Percentiles rank a stretch among this genome's conserved stretches.
These are phyloP conservation scores for Elgaria multicarinata DNA, from an alignment of 2,113 vertebrate genomes.

Conservation along the genomic window DNA sequence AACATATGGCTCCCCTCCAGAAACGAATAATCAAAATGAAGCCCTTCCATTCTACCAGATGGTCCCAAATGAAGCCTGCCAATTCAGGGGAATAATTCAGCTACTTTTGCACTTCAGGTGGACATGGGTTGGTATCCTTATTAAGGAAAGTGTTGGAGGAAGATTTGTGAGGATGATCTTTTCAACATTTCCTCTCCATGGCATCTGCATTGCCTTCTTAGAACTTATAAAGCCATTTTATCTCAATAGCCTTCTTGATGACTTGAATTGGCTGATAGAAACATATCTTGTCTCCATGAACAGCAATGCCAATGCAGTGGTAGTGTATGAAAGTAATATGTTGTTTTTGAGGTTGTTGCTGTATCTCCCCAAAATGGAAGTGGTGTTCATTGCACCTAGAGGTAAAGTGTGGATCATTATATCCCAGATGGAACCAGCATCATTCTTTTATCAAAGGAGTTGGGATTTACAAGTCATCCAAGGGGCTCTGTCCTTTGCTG, in stretches of 20 bases:
- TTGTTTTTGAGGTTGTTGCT: no score
- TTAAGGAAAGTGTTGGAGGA: neutral
- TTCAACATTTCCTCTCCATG: neutral
- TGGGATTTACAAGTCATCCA: neutral
- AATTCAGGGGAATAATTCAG: neutral
- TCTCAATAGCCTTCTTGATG: neutral
- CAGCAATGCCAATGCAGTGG: no score
- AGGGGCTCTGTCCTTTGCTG: neutral
- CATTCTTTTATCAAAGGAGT: neutral
- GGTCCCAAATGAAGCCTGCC: neutral
- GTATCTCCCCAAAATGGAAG: neutral
- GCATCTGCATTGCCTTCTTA: neutral
- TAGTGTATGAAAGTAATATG: no score
- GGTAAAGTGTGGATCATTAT: slow-evolving; percentile 9
- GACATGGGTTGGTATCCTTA: slow-evolving; percentile 2
- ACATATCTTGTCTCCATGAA: no score
- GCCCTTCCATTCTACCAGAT: neutral
- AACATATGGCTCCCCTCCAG: neutral
- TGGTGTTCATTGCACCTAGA: neutral
- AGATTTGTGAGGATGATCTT: neutral
- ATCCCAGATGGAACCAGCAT: neutral
- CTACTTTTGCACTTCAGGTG: neutral
- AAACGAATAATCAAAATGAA: neutral
- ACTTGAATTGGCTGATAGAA: no score
- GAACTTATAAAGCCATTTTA: neutral